Conservation (phyloP, 2,888 invertebrate genomes). For the Coelogynopora nodosa region DNA sequence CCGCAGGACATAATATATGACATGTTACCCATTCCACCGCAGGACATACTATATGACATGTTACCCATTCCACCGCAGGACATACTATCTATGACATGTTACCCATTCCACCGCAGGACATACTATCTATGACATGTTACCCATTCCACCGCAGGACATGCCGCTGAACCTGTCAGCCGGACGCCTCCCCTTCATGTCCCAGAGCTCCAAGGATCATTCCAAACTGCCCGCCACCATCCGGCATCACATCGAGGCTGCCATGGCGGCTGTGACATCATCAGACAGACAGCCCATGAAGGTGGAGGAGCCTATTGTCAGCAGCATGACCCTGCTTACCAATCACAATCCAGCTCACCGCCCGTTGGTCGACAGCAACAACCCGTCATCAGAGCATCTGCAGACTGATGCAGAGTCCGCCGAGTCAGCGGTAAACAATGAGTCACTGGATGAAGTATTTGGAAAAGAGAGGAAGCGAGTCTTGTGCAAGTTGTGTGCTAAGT, state of each 20-base stretch:
- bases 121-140: too few relatives aligned
- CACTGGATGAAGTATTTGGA: neutral
- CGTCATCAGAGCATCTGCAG: neutral
- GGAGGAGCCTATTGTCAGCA: neutral
- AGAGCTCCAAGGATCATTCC: neutral
- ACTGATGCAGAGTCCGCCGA: neutral
- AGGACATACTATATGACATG: too few relatives aligned
- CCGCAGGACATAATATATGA: too few relatives aligned
- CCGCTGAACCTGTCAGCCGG: conserved; percentile 34
- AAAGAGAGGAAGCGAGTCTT: neutral
- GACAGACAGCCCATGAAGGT: neutral
- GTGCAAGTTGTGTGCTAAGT: neutral
- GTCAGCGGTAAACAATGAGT: neutral
- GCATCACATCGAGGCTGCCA: neutral
- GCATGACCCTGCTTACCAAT: conserved; percentile 3
- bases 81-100: too few relatives aligned
- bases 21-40: too few relatives aligned
- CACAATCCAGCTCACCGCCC: conserved; percentile 25
- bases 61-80: too few relatives aligned
- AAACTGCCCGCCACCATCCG: neutral
- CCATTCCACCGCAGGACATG: conserved; percentile 34
- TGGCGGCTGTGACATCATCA: neutral
- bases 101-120: too few relatives aligned
- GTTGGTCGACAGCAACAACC: neutral
- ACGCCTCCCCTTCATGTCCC: neutral